Evolutionary conservation across 30 jellyfish, hydroid and myxozoan species (phyloP).

Genomic region (Aurelia sp.): DNA sequence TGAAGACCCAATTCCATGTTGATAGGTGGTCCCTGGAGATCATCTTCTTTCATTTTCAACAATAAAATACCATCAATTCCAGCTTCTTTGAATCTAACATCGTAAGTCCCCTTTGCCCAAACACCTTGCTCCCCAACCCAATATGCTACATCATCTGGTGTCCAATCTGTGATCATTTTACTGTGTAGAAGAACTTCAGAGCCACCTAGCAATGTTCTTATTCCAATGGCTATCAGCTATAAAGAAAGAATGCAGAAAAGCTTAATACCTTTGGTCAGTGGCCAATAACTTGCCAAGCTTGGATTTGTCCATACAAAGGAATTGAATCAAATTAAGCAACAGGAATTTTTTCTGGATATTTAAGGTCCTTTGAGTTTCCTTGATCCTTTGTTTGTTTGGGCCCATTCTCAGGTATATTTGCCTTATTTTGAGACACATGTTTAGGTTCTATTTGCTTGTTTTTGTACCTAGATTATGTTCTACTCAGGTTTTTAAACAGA

Average conservation of each 20-base stretch:
- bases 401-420: too few species aligned
- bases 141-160: slow-evolving; percentile 84
- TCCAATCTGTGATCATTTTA: slow-evolving; percentile 86
- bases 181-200: slow-evolving; percentile 58
- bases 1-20: slow-evolving; percentile 77
- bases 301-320: too few species aligned
- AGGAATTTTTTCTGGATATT: too few species aligned
- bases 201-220: slow-evolving; percentile 55
- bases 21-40: slow-evolving; percentile 67
- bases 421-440: too few species aligned
- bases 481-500: too few species aligned
- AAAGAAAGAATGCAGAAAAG: not conserved
- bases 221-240: slow-evolving; percentile 76
- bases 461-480: too few species aligned
- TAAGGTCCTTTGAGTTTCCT: too few species aligned
- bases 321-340: too few species aligned
- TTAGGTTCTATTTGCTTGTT: too few species aligned
- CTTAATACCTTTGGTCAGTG: too few species aligned
- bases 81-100: slow-evolving; percentile 77
- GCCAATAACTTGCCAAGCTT: not conserved
- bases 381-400: too few species aligned
- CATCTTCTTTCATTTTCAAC: slow-evolving; percentile 70
- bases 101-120: slow-evolving; percentile 90
- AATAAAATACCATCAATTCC: slow-evolving; percentile 92
- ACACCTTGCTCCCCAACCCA: slow-evolving; percentile 96